Evolutionary conservation across 92 coral and sea anemone genomes (phyloP), one percentile per base, ranked within the genome.

Genomic region (Epizoanthus illoricatus): DNA sequence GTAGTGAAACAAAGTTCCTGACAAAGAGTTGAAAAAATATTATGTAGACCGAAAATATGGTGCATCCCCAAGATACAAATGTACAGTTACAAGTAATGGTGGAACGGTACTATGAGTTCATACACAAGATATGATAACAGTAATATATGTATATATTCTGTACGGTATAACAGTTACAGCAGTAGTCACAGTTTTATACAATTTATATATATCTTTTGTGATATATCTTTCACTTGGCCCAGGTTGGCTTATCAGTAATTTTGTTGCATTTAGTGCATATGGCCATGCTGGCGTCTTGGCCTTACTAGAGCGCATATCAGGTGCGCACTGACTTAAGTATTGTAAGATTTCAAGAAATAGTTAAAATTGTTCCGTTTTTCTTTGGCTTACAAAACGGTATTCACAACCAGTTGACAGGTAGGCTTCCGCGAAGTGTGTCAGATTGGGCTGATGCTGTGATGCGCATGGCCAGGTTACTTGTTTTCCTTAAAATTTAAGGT

Each of bases 401-500:
- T 78, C 67, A 42, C 45, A 62, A 41, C 43, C 15, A 9, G 58
- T 12, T 7, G n/a, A 13, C 10, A 42, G 11, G 59, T 58, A 71
- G 33, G 24, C 3, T 71, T 20, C 76, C 13, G 47, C 16, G 52
- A 23, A 28, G 20, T 39, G 10, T 47, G 76, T 57, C 17, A 55
- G 55, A 36, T 17, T 13, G 19, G 19, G 19, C 66, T 5, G 19
- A 58, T 13, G n/a, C 49, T 57, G 65, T 7, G 28, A 75, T 52
- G 24, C 66, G 21, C 62, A 23, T 8, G 18, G n/a, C 62, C 43
- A 39, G 33, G 56, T 49, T 52, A 13, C 13, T 52, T 52, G 15
- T 9, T 52, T 11, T 52, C 82, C 82, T 78, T 78, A 78, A 78
- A 64, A 64, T 78, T 75, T 78, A 78, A 78, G 82, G 72, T 42